A percentile compares a stretch with the other conserved stretches of the same genome.
These are phyloP conservation scores for Muscicapa comitata DNA, from an alignment of 2,797 vertebrate genomes.

Conservation along the genomic window DNA sequence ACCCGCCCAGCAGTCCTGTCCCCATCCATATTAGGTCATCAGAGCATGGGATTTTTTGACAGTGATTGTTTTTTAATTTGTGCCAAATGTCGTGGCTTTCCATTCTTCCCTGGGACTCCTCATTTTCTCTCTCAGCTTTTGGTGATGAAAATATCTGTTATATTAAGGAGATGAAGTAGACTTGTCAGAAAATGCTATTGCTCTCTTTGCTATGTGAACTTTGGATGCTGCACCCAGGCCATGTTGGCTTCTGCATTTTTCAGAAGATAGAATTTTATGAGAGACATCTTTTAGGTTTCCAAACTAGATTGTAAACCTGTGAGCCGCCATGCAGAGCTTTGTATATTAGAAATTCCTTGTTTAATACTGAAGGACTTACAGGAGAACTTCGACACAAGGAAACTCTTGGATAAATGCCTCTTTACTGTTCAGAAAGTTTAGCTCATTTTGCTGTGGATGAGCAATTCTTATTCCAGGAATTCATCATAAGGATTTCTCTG, in stretches of 20 bases:
- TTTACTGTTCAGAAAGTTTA: background rate
- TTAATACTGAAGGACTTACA: background rate
- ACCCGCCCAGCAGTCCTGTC: background rate
- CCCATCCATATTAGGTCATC: background rate
- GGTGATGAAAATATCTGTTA: background rate
- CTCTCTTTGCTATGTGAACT: background rate
- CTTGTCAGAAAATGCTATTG: background rate
- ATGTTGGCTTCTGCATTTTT: background rate
- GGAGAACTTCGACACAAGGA: background rate
- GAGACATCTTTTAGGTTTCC: background rate
- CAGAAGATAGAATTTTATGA: background rate
- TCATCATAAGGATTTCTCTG: background rate
- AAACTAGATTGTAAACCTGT: background rate
- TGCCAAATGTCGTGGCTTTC: background rate
- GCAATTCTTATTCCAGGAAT: background rate
- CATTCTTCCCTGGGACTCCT: background rate
- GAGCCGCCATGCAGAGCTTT: background rate
- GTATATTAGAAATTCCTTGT: background rate
- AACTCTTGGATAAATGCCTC: background rate
- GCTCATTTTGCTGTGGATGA: background rate
- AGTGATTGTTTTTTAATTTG: background rate
- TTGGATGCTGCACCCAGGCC: background rate
- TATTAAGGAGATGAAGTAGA: background rate
- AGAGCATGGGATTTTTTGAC: rapidly evolving
- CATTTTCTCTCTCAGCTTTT: background rate